Evolutionary conservation across 2,113 vertebrate genomes (phyloP).

Genomic region (Oceanodroma tethys): DNA sequence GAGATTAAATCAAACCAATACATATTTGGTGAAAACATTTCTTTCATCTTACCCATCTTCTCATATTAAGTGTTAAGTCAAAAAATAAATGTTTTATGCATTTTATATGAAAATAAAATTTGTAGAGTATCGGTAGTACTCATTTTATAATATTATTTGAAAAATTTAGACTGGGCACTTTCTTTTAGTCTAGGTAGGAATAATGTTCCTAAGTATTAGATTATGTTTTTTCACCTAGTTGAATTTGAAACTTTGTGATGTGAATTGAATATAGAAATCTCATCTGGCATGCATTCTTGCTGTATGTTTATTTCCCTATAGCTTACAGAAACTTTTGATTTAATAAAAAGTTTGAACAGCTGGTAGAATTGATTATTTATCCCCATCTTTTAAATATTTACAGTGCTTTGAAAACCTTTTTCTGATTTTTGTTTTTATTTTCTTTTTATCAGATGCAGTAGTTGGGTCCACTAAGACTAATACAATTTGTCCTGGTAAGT

Average conservation of each 20-base stretch:
- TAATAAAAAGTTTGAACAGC: neutral
- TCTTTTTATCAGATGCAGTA: constrained; percentile 79
- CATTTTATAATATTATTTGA: neutral
- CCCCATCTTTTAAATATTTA: neutral
- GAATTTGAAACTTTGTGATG: neutral
- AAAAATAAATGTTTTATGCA: neutral
- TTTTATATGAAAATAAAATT: neutral
- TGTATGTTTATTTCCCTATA: neutral
- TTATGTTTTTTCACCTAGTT: neutral
- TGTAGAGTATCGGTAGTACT: neutral
- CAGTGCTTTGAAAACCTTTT: neutral
- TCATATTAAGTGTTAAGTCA: neutral
- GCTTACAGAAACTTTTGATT: neutral
- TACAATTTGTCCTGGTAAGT: constrained; percentile 91
- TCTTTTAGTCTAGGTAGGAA: neutral
- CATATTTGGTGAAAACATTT: neutral
- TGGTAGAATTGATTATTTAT: neutral
- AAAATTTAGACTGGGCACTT: neutral
- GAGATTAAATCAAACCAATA: neutral
- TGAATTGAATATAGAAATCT: neutral
- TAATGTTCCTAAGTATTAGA: neutral
- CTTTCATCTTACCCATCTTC: neutral
- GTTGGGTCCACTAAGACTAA: constrained; percentile 86
- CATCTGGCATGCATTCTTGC: neutral
- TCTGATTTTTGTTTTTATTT: neutral